A percentile compares a stretch with the other conserved stretches of the same genome.
Evolutionary conservation across 2,888 invertebrate genomes (phyloP).

Genomic region (Cantharis nigra): DNA sequence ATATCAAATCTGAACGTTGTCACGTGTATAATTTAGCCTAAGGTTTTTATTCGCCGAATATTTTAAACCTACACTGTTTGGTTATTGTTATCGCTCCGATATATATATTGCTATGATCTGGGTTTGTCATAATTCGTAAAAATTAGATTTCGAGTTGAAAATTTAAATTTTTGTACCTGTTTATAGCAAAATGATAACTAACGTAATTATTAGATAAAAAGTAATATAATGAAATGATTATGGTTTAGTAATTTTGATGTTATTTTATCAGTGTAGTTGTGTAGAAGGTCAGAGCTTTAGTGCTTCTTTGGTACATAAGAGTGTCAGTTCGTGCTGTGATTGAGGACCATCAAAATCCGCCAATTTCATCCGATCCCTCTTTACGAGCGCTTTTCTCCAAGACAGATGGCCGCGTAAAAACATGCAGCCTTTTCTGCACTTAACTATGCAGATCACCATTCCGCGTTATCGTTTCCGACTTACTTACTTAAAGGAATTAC

Average conservation of each 20-base stretch:
- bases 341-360: conserved; percentile 51
- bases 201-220: no score
- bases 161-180: no score
- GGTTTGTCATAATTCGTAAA: no score
- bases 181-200: no score
- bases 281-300: conserved; percentile 18
- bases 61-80: no score
- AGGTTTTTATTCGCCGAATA: no score
- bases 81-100: no score
- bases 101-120: no score
- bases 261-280: neutral
- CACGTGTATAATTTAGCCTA: no score
- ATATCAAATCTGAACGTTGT: no score
- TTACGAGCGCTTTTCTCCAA: conserved; percentile 43
- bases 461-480: conserved; percentile 7
- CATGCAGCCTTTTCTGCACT: conserved; percentile 24
- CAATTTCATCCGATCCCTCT: conserved; percentile 48
- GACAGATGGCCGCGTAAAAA: conserved; percentile 42
- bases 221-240: no score
- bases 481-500: conserved; percentile 10
- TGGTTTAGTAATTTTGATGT: neutral
- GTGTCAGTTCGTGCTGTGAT: conserved; percentile 45
- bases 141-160: no score
- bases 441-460: conserved; percentile 20
- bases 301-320: conserved; percentile 24